Evolutionary conservation across 2,113 vertebrate genomes (phyloP), one percentile per base, ranked within the genome.

Genomic region (Clarias batrachus): DNA sequence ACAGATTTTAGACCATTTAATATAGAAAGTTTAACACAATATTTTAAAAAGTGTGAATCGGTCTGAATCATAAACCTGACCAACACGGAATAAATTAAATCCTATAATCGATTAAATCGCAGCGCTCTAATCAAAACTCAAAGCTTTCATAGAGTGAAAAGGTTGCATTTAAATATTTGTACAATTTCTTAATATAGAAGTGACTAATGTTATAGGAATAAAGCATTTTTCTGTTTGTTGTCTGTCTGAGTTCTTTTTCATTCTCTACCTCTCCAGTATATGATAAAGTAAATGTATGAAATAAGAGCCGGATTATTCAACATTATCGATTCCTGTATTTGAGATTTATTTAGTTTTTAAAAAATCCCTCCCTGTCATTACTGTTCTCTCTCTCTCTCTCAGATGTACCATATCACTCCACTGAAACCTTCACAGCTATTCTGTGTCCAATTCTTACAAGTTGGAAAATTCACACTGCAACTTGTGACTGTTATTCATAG

Each of bases 401-500:
- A 88, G 83, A 62, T 48, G 66, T 89, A 23, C 82, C 88, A 41
- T 66, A 66, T 17, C 10, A 16, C 30, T n/a, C 17, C n/a, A 9
- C 27, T 23, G 82, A 84, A n/a, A 8, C 4, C 4, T 23, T 30
- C 21, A 70, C 60, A 4, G 71, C 77, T 9, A 60, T 57, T 1
- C 76, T 78, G 56, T 85, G 87, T 59, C 83, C 68, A 16, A 65
- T 54, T 74, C 52, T 48, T 23, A 71, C 19, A 23, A 78, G 83
- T 16, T 88, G 87, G 79, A 77, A 68, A 14, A 62, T 87, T 62
- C 41, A 17, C 52, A 23, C n/a, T 13, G 77, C 70, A 4, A 14
- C 4, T 17, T 87, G 76, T 63, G 83, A 83, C 71, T 86, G 87
- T 63, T 85, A 77, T 33, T 76, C 60, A 30, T 3, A 60, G 73